These are phyloP conservation scores for Syngnathus typhle DNA, from an alignment of 2,113 vertebrate species.

Conservation along the genomic window DNA sequence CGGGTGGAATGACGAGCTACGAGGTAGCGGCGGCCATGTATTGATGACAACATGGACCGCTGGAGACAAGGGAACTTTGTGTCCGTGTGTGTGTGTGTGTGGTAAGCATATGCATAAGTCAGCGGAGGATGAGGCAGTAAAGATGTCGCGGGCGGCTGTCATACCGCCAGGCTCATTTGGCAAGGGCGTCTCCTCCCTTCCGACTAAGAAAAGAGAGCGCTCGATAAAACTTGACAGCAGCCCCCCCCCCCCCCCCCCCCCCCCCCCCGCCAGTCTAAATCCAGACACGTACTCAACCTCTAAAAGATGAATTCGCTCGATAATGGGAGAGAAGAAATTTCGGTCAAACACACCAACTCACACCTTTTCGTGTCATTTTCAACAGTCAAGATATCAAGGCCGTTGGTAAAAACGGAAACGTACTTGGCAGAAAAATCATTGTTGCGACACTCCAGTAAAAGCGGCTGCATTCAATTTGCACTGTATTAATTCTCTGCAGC, in stretches of 20 bases:
- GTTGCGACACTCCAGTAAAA: not conserved
- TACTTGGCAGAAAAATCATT: not conserved
- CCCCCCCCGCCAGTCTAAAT: constrained; percentile 32
- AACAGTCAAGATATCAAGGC: not conserved
- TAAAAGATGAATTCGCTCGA: constrained; percentile 52
- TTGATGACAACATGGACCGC: constrained; percentile 22
- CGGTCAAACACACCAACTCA: constrained; percentile 26
- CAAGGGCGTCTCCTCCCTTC: constrained; percentile 36
- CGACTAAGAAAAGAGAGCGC: constrained; percentile 28
- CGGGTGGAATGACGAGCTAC: constrained; percentile 42
- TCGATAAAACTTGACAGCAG: constrained; percentile 49
- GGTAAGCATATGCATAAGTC: constrained; percentile 37
- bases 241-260: constrained; percentile 22
- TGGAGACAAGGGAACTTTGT: not conserved
- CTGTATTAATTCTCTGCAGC: not conserved
- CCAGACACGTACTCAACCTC: constrained; percentile 34
- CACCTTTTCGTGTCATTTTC: not conserved
- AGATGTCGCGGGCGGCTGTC: constrained; percentile 38
- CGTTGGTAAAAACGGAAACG: not conserved
- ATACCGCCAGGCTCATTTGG: constrained; percentile 38
- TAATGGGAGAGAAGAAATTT: constrained; percentile 47
- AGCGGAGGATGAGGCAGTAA: constrained; percentile 49
- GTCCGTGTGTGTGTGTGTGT: not conserved
- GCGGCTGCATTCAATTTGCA: not conserved
- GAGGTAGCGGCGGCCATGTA: constrained; percentile 20